Evolutionary conservation across 1,140 invertebrate genomes (phyloP).

Genomic region (Dinothrombium tinctorium): DNA sequence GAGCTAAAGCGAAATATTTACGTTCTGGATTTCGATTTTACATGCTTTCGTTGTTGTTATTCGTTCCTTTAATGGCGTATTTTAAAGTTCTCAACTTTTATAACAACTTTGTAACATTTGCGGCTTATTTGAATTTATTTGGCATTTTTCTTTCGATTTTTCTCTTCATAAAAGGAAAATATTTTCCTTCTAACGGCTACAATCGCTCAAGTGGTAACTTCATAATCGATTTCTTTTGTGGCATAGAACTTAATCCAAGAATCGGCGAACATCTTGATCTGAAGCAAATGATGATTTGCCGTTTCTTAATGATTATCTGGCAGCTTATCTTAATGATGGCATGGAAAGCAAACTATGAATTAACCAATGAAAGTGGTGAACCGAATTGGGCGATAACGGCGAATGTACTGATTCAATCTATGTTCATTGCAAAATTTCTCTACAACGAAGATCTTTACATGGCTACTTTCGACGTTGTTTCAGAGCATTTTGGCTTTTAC

Average conservation of each 20-base stretch:
- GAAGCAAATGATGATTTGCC: constrained; percentile 26
- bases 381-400: constrained; percentile 25
- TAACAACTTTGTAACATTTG: constrained; percentile 6
- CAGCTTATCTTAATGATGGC: constrained; percentile 24
- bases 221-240: constrained; percentile 27
- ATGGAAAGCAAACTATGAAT: constrained; percentile 18
- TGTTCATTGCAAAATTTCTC: constrained; percentile 35
- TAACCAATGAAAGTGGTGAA: constrained; percentile 17
- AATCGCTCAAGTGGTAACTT: constrained; percentile 6
- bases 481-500: too few relatives aligned
- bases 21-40: too few relatives aligned
- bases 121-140: constrained; percentile 4
- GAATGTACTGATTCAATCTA: constrained; percentile 23
- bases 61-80: too few relatives aligned
- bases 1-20: too few relatives aligned
- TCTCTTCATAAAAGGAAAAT: constrained; percentile 5
- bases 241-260: constrained; percentile 24
- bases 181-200: background rate
- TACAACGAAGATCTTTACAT: too few relatives aligned
- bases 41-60: too few relatives aligned
- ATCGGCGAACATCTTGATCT: constrained; percentile 21
- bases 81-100: too few relatives aligned
- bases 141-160: constrained; percentile 15
- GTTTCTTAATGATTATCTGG: constrained; percentile 34
- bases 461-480: too few relatives aligned